Conservation (phyloP, 2,113 vertebrate species). For the Coregonus clupeaformis region DNA sequence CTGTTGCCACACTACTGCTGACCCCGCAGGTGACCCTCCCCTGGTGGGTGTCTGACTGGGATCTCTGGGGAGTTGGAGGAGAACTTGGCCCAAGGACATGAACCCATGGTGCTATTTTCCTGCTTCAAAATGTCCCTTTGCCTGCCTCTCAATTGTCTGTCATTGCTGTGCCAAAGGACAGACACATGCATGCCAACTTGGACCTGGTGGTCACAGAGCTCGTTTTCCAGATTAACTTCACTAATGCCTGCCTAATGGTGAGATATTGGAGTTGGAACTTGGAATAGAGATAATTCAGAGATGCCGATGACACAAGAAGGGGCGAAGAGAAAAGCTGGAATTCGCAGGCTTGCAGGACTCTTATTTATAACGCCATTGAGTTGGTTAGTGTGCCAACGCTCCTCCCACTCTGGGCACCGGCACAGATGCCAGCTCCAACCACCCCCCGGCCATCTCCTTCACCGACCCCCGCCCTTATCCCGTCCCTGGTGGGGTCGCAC, state of each 20-base stretch:
- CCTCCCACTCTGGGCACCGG: slow-evolving; percentile 40
- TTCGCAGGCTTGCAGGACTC: slow-evolving; percentile 13
- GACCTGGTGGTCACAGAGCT: slow-evolving; percentile 34
- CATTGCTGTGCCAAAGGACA: background rate
- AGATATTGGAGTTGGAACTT: slow-evolving; percentile 45
- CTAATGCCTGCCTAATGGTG: slow-evolving; percentile 69
- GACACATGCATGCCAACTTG: background rate
- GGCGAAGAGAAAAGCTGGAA: slow-evolving; percentile 22
- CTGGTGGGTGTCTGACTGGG: slow-evolving; percentile 1
- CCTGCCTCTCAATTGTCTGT: background rate
- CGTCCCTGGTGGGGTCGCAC: slow-evolving; percentile 59
- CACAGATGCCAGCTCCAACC: slow-evolving; percentile 55
- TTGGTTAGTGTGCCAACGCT: slow-evolving; percentile 44
- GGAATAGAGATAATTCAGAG: slow-evolving; percentile 42
- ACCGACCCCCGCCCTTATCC: slow-evolving; percentile 16
- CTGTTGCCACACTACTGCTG: slow-evolving; percentile 58
- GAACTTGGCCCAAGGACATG: slow-evolving; percentile 61
- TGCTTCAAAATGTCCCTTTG: background rate
- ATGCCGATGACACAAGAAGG: background rate
- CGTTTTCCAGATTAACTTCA: slow-evolving; percentile 65
- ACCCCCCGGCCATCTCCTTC: slow-evolving; percentile 41
- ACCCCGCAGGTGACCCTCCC: slow-evolving; percentile 60
- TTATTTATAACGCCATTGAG: background rate
- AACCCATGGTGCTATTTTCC: slow-evolving; percentile 12
- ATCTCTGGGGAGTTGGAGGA: slow-evolving; percentile 31